Percentiles rank a stretch among this genome's conserved stretches.
These are phyloP conservation scores for Euphonia xanthogaster DNA, from an alignment of 2,797 vertebrate species.

Conservation along the genomic window DNA sequence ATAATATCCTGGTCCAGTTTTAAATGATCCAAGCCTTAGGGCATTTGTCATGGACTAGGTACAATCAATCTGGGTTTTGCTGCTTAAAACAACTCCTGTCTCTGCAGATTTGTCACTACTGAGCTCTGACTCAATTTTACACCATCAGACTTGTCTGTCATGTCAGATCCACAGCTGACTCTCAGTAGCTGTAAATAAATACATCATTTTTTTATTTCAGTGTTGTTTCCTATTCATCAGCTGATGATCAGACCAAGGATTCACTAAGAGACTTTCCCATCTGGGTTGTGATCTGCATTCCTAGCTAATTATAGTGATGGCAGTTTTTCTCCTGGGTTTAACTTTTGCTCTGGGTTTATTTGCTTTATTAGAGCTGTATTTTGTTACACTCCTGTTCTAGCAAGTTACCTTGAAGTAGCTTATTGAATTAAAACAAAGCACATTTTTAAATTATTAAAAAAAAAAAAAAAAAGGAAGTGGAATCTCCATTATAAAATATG, in stretches of 20 bases:
- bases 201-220: neutral
- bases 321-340: neutral
- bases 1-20: neutral
- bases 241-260: neutral
- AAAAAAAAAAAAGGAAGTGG: neutral
- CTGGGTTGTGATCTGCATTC: neutral
- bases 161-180: neutral
- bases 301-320: neutral
- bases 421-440: neutral
- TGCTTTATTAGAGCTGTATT: neutral
- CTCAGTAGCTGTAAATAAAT: neutral
- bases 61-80: neutral
- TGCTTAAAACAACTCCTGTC: neutral
- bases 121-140: neutral
- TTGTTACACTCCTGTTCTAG: neutral
- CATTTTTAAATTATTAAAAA: neutral
- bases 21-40: neutral
- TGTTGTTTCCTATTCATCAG: neutral
- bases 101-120: neutral
- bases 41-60: neutral
- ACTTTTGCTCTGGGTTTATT: neutral
- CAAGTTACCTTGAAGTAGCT: neutral
- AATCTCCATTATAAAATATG: neutral
- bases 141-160: neutral
- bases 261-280: neutral